phyloP scores from a whole-genome alignment of 1,140 invertebrate species.

The Zophobas atratus region DNA sequence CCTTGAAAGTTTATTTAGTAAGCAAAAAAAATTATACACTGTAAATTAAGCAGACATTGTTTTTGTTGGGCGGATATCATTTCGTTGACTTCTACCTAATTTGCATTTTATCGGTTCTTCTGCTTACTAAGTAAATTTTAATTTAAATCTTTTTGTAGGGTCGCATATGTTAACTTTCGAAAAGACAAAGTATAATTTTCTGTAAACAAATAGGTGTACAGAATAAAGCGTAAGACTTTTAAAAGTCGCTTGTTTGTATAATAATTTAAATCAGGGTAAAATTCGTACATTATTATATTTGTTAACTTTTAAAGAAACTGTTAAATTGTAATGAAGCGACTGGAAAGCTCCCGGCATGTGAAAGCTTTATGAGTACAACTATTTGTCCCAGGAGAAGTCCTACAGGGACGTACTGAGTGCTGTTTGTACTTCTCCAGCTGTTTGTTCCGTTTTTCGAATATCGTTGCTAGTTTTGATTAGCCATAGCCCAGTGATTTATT shows the following conservation, averaged over 20 bases:
- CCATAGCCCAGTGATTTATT: conserved; percentile 5
- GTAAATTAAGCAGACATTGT: background rate
- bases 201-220: conserved; percentile 44
- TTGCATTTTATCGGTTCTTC: background rate
- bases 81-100: background rate
- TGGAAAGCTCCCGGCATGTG: background rate
- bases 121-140: background rate
- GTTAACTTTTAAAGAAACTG: conserved; percentile 41
- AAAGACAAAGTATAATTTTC: background rate
- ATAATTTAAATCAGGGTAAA: conserved; percentile 66
- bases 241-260: conserved; percentile 57
- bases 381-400: background rate
- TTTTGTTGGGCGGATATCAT: background rate
- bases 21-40: background rate
- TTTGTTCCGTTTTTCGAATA: background rate
- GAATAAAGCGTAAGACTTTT: conserved; percentile 39
- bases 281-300: conserved; percentile 56
- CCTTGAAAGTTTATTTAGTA: background rate
- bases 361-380: conserved; percentile 19
- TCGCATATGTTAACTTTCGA: background rate
- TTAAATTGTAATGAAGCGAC: conserved; percentile 27
- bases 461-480: background rate
- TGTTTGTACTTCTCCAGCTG: background rate
- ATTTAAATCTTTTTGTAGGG: background rate
- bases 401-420: background rate